Conservation (phyloP, 2,113 vertebrate species). For the Australoheros scitulus region DNA sequence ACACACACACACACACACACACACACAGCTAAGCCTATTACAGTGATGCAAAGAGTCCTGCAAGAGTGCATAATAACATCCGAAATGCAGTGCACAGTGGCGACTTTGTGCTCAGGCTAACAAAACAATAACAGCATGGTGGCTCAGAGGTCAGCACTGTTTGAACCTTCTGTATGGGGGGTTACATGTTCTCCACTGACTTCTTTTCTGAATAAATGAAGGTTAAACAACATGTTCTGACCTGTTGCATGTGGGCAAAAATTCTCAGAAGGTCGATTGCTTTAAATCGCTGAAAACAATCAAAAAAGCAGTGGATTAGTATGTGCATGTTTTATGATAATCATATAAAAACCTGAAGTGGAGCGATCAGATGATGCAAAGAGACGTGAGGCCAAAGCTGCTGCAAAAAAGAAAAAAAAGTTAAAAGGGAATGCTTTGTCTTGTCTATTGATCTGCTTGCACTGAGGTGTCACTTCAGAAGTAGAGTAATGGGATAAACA, state of each 20-base stretch:
- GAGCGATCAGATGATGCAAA: background rate
- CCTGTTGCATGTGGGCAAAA: background rate
- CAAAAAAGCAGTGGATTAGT: background rate
- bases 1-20: background rate
- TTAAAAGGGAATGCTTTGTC: background rate
- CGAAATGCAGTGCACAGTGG: conserved; percentile 37
- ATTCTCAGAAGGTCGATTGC: background rate
- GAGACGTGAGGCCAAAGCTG: background rate
- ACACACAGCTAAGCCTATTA: conserved; percentile 59
- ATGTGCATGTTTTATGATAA: background rate
- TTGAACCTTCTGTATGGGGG: background rate
- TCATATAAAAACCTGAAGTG: background rate
- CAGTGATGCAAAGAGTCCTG: conserved; percentile 32
- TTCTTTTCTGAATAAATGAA: background rate
- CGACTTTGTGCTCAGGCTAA: conserved; percentile 26
- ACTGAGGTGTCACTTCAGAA: conserved; percentile 11
- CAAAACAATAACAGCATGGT: background rate
- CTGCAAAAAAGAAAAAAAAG: background rate
- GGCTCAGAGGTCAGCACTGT: background rate
- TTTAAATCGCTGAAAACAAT: background rate
- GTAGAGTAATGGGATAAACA: conserved; percentile 47
- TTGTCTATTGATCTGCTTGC: conserved; percentile 14
- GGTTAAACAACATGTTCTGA: background rate
- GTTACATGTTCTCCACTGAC: background rate
- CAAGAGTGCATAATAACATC: conserved; percentile 37